Evolutionary conservation across 2,888 invertebrate species (phyloP).

Genomic region (Amphiduros pacificus): DNA sequence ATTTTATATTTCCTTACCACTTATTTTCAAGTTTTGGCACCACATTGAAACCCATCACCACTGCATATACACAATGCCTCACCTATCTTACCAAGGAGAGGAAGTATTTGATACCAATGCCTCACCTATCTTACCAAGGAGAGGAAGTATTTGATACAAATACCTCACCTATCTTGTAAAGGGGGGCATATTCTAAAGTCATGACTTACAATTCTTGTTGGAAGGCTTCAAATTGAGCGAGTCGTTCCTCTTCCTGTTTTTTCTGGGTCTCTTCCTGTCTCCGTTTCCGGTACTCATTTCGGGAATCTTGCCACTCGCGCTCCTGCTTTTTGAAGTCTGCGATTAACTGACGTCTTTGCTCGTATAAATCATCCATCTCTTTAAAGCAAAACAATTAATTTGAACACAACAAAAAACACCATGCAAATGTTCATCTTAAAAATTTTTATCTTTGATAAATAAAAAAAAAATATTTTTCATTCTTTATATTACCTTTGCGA

Average conservation of each 20-base stretch:
- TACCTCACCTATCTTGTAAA: too few species aligned
- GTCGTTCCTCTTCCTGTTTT: slow-evolving; percentile 41
- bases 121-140: too few species aligned
- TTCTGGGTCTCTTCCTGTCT: slow-evolving; percentile 40
- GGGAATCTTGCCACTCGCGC: slow-evolving; percentile 38
- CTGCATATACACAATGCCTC: too few species aligned
- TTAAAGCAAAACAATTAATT: slow-evolving; percentile 7
- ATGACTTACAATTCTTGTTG: not conserved
- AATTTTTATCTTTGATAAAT: too few species aligned
- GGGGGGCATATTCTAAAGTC: too few species aligned
- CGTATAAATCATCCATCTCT: slow-evolving; percentile 48
- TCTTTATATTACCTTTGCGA: slow-evolving; percentile 35
- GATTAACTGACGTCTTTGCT: slow-evolving; percentile 37
- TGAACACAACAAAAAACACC: too few species aligned
- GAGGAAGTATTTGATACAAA: too few species aligned
- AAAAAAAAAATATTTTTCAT: not conserved
- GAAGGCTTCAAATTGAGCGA: not conserved
- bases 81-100: too few species aligned
- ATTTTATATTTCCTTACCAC: not conserved
- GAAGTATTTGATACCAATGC: too few species aligned
- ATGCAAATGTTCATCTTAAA: too few species aligned
- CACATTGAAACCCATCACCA: too few species aligned
- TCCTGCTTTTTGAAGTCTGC: slow-evolving; percentile 40
- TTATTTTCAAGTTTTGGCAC: not conserved
- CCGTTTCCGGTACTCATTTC: slow-evolving; percentile 35